Percentiles rank a stretch among this genome's conserved stretches.
Evolutionary conservation across 2,113 vertebrate species (phyloP).

Genomic region (Apteryx mantelli): DNA sequence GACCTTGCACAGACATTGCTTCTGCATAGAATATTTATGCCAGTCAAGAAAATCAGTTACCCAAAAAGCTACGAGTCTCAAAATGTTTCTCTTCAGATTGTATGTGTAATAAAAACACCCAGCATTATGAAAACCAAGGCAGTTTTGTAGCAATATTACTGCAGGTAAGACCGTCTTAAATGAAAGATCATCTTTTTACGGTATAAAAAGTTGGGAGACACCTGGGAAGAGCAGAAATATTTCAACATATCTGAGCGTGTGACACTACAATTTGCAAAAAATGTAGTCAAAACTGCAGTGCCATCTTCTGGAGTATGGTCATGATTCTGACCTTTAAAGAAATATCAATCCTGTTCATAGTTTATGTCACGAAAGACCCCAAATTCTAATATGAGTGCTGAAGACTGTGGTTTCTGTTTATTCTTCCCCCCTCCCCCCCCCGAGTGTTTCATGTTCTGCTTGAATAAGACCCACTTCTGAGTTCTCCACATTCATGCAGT

Average conservation of each 20-base stretch:
- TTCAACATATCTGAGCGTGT: neutral
- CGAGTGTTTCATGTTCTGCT: neutral
- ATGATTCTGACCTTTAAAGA: neutral
- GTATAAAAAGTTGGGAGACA: neutral
- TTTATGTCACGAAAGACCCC: neutral
- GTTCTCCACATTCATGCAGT: neutral
- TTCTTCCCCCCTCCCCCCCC: too few relatives aligned
- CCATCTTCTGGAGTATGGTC: conserved; percentile 10
- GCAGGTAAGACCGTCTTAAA: neutral
- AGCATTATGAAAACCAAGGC: neutral
- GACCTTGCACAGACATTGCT: neutral
- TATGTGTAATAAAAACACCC: neutral
- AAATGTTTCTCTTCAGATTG: neutral
- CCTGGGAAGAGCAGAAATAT: neutral
- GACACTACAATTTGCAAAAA: neutral
- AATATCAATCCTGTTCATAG: neutral
- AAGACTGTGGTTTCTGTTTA: neutral
- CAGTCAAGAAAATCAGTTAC: neutral
- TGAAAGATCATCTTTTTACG: neutral
- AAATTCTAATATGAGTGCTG: neutral
- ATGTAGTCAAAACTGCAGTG: conserved; percentile 12
- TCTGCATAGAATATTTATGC: neutral
- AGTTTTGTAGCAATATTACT: neutral
- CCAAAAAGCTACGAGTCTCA: neutral
- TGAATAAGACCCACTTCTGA: neutral